A percentile compares a stretch with the other conserved stretches of the same genome.
Evolutionary conservation across 64 coral and sea anemone genomes (phyloP).

Genomic region (Actinia tenebrosa): DNA sequence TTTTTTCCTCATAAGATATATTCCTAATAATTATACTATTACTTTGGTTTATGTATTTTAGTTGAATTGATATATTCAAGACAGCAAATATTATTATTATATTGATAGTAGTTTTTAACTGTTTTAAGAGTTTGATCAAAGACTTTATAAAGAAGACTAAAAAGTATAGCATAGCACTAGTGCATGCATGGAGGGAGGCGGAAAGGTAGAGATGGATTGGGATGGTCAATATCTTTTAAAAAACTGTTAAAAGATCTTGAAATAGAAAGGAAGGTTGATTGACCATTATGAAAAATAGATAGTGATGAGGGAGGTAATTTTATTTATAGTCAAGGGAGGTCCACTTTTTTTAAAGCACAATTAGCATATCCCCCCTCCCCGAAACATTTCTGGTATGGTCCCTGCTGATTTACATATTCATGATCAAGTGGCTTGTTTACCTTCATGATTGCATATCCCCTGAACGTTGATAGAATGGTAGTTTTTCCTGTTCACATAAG

Average conservation of each 20-base stretch:
- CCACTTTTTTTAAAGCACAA: not conserved
- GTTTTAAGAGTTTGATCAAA: no score
- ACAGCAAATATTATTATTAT: no score
- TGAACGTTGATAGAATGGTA: slow-evolving; percentile 29
- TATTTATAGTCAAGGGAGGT: not conserved
- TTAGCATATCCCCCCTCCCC: not conserved
- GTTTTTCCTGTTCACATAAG: slow-evolving; percentile 55
- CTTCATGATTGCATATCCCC: slow-evolving; percentile 24
- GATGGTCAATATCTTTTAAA: not conserved
- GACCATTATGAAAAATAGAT: not conserved
- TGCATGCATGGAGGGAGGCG: not conserved
- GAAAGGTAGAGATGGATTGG: not conserved
- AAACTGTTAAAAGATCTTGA: not conserved
- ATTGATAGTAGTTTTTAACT: no score
- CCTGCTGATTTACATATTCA: not conserved
- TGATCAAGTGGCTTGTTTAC: not conserved
- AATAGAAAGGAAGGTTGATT: slow-evolving; percentile 6
- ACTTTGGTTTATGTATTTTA: no score
- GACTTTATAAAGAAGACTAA: no score
- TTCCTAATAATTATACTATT: no score
- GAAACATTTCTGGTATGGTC: not conserved
- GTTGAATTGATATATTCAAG: no score
- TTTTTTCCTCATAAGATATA: not conserved
- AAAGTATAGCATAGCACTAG: not conserved
- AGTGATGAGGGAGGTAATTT: not conserved